Percentiles rank a stretch among this genome's conserved stretches.
phyloP scores from a whole-genome alignment of 2,888 invertebrate species.

The Punctoribates punctum region DNA sequence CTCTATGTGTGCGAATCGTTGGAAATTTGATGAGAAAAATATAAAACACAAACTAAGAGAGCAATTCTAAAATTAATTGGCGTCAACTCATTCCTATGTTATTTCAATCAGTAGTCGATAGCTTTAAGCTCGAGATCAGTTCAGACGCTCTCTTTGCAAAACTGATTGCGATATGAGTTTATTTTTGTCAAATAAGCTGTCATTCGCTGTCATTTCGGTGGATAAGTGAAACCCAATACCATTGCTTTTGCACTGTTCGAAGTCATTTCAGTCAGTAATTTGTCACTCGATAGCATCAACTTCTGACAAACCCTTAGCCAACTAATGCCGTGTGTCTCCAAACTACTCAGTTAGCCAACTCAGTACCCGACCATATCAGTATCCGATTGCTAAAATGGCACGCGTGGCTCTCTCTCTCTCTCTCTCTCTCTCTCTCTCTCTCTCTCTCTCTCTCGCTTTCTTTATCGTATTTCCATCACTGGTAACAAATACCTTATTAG shows the following conservation, averaged over 20 bases:
- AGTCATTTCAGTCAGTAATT: slow-evolving; percentile 33
- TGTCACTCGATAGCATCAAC: slow-evolving; percentile 26
- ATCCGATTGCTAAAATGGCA: slow-evolving; percentile 29
- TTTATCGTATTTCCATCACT: slow-evolving; percentile 15
- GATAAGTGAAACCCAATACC: slow-evolving; percentile 32
- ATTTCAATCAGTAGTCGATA: not conserved
- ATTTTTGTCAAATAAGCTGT: slow-evolving; percentile 27
- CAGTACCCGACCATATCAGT: not conserved
- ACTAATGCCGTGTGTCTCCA: not conserved
- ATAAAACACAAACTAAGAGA: not conserved
- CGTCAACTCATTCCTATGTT: not conserved
- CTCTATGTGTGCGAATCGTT: not conserved
- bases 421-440: slow-evolving; percentile 31
- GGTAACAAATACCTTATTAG: slow-evolving; percentile 31
- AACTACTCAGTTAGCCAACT: not conserved
- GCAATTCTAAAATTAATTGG: not conserved
- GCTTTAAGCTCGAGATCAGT: not conserved
- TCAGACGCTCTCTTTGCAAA: not conserved
- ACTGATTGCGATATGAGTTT: slow-evolving; percentile 1
- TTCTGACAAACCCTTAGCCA: slow-evolving; percentile 21
- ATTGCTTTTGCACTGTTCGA: slow-evolving; percentile 15
- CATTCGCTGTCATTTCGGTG: slow-evolving; percentile 20
- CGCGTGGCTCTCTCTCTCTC: slow-evolving; percentile 22
- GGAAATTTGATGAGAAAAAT: not conserved
- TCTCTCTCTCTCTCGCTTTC: slow-evolving; percentile 30